Evolutionary conservation across 37 sponge, comb jelly and placozoan genomes (phyloP), one percentile per base, ranked within the genome.

Genomic region (Diacarnus erythraeanus): DNA sequence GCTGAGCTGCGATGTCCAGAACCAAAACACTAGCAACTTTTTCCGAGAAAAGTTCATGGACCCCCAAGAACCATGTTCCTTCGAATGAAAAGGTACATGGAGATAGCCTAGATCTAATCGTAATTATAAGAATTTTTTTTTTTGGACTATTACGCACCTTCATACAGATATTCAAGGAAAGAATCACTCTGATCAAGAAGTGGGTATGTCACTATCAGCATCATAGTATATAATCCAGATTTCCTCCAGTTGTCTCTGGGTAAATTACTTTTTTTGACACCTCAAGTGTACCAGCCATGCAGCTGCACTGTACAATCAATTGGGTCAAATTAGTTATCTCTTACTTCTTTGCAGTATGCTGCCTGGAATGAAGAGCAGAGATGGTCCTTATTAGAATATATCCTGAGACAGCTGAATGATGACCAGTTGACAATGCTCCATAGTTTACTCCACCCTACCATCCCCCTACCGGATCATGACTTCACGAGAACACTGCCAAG

Each of bases 1-100:
- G 36, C 30, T 59, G 3, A 47, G 42, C 63, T 42, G 9, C 1
- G 2, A 40, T 42, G 26, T 42, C 22, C 22, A 71, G 22, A 2
- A 35, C 42, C 17, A 10, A 10, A 41, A 40, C 3, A 42, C 15
- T 40, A 41, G 12, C 71, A 40, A 73, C 74, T 3, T 69, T 20
- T 18, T 18, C 69, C 27, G 81, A 80, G 44, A 91, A 87, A n/a
- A 91, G 92, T 66, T 36, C 88, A 59, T 91, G 92, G 92, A 91
- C 92, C 1, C 92, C 92, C 0, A 82, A 70, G 27, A 67, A 58
- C 44, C 40, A 83, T 60, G 22, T 8, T 34, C 83, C 83, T 5
- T 21, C 80, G 29, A 91, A 87, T 61, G 69, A 87, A 33, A 86
- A 87, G 84, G 92, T 91, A 67, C 2, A 9, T 34, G 18, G 26